A percentile compares a stretch with the other conserved stretches of the same genome.
phyloP scores from a whole-genome alignment of 2,113 vertebrate genomes.

The Abramis brama region DNA sequence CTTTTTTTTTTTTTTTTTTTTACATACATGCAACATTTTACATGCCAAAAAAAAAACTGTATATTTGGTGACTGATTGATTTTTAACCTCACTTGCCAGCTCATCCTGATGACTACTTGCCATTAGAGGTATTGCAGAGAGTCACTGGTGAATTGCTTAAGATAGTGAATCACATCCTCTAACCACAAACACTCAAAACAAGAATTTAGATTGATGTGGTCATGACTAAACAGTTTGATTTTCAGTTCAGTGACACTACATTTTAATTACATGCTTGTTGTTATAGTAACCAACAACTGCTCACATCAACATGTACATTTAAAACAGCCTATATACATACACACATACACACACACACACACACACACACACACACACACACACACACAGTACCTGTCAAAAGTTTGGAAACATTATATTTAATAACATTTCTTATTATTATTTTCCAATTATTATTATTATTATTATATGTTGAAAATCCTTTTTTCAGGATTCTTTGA shows the following conservation, averaged over 20 bases:
- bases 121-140: conserved; percentile 37
- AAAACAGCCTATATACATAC: not conserved
- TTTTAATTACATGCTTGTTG: not conserved
- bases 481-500: too few species aligned
- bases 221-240: conserved; percentile 55
- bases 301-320: conserved; percentile 8
- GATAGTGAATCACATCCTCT: conserved; percentile 76
- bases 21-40: not conserved
- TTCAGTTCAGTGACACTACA: not conserved
- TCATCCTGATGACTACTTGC: conserved; percentile 17
- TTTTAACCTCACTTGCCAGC: conserved; percentile 10
- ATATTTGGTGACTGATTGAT: not conserved
- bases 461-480: too few species aligned
- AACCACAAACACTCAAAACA: conserved; percentile 63
- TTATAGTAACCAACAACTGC: conserved; percentile 21
- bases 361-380: too few species aligned
- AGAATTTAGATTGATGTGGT: conserved; percentile 69
- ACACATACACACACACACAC: too few species aligned
- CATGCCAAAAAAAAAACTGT: not conserved
- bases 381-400: too few species aligned
- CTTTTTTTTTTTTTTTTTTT: not conserved
- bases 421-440: too few species aligned
- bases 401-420: too few species aligned
- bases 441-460: too few species aligned
- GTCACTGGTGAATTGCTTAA: conserved; percentile 63